A percentile compares a stretch with the other conserved stretches of the same genome.
Conservation (phyloP, 2,888 invertebrate genomes). For the Caenorhabditis becei region DNA sequence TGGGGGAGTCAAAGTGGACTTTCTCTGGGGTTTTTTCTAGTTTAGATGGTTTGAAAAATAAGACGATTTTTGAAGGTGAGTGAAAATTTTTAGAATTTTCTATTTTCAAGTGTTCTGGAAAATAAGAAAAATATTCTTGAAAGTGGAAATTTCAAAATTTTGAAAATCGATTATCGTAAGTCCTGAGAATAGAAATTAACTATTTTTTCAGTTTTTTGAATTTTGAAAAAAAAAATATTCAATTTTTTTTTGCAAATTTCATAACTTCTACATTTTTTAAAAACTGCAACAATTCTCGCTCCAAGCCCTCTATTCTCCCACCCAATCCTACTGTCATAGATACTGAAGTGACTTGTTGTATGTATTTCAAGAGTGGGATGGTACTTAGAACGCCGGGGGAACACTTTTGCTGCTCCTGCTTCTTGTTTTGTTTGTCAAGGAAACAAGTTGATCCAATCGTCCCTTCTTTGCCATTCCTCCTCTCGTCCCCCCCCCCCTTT, state of each 20-base stretch:
- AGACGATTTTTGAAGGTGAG: too few species aligned
- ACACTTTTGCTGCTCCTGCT: slow-evolving; percentile 10
- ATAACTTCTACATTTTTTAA: neutral
- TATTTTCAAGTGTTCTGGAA: too few species aligned
- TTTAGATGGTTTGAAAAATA: too few species aligned
- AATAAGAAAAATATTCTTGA: too few species aligned
- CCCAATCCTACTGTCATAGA: neutral
- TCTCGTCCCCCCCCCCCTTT: slow-evolving; percentile 10
- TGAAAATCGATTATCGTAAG: too few species aligned
- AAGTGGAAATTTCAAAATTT: too few species aligned
- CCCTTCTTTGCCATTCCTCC: slow-evolving; percentile 39
- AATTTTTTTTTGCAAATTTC: too few species aligned
- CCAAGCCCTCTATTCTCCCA: slow-evolving; percentile 1
- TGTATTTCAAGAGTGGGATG: slow-evolving; percentile 1
- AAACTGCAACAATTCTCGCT: neutral
- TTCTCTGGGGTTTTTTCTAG: neutral
- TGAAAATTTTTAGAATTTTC: too few species aligned
- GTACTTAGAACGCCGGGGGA: slow-evolving; percentile 5
- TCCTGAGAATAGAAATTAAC: too few species aligned
- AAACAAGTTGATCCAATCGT: slow-evolving; percentile 61
- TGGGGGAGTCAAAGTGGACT: neutral
- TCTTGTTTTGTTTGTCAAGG: slow-evolving; percentile 53
- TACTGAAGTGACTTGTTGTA: slow-evolving; percentile 5
- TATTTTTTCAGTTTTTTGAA: too few species aligned
- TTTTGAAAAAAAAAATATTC: too few species aligned